phyloP scores from a whole-genome alignment of 92 coral and sea anemone genomes.

The Zoanthus sansibaricus region DNA sequence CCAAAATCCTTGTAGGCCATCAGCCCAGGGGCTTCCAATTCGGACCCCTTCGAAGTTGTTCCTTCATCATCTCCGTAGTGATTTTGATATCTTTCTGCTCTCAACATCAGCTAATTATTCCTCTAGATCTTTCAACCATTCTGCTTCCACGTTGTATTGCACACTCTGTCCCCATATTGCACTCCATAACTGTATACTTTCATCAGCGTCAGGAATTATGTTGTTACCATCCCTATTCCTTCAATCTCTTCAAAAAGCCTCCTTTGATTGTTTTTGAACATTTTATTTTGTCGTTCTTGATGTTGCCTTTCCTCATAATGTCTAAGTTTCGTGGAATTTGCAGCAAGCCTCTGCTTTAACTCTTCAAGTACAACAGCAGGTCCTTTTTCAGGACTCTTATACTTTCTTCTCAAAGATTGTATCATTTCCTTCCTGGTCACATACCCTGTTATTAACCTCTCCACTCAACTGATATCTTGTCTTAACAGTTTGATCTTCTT shows the following conservation, averaged over 20 bases:
- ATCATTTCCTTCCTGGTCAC: conserved; percentile 27
- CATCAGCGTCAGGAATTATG: neutral
- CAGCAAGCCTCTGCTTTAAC: conserved; percentile 42
- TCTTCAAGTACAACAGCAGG: conserved; percentile 44
- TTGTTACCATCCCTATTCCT: neutral
- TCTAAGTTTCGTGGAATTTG: conserved; percentile 47
- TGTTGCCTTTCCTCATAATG: conserved; percentile 46
- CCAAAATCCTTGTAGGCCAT: neutral
- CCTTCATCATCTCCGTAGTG: neutral
- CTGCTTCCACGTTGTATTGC: neutral
- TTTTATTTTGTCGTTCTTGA: conserved; percentile 62
- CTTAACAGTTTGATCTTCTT: conserved; percentile 54
- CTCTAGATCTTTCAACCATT: neutral
- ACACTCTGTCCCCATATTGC: neutral
- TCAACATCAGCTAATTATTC: neutral
- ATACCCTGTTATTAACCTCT: conserved; percentile 37
- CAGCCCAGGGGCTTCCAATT: neutral
- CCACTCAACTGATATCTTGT: conserved; percentile 55
- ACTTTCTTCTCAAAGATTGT: conserved; percentile 42
- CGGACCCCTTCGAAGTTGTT: neutral
- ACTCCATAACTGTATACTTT: neutral
- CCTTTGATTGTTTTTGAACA: conserved; percentile 39
- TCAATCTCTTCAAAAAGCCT: neutral
- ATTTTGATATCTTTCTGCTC: neutral
- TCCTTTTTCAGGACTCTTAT: conserved; percentile 17